These are phyloP conservation scores for Agrotis puta DNA, from an alignment of 2,888 invertebrate genomes.

Conservation along the genomic window DNA sequence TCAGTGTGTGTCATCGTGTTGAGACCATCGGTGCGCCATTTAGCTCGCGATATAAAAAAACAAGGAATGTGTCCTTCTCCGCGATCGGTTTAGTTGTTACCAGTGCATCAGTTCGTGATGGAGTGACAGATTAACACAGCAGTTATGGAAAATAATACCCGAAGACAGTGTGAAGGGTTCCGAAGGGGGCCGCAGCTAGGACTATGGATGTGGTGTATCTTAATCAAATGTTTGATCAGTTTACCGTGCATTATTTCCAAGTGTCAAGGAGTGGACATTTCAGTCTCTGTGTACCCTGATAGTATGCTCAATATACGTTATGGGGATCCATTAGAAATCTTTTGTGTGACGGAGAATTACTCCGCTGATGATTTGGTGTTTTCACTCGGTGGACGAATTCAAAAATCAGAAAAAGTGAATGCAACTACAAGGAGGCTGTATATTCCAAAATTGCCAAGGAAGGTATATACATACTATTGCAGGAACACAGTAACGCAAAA, in stretches of 20 bases:
- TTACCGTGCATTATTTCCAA: slow-evolving; percentile 81
- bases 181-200: slow-evolving; percentile 77
- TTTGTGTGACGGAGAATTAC: slow-evolving; percentile 91
- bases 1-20: slow-evolving; percentile 87
- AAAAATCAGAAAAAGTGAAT: slow-evolving; percentile 90
- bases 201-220: slow-evolving; percentile 83
- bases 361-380: slow-evolving; percentile 87
- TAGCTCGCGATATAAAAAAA: slow-evolving; percentile 79
- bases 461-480: slow-evolving; percentile 90
- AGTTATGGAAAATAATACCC: slow-evolving; percentile 82
- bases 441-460: slow-evolving; percentile 89
- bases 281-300: slow-evolving; percentile 86
- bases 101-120: slow-evolving; percentile 81
- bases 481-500: slow-evolving; percentile 77
- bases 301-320: slow-evolving; percentile 91
- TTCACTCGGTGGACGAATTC: slow-evolving; percentile 61
- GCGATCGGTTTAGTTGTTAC: slow-evolving; percentile 73
- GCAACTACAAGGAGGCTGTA: slow-evolving; percentile 92
- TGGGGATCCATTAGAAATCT: slow-evolving; percentile 92
- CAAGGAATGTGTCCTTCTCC: slow-evolving; percentile 81
- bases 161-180: slow-evolving; percentile 78
- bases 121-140: slow-evolving; percentile 77
- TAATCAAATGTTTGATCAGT: slow-evolving; percentile 80
- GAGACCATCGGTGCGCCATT: slow-evolving; percentile 87
- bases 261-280: slow-evolving; percentile 77